Base-by-base conservation (phyloP, 2,797 vertebrate genomes). In the Brotogeris chrysoptera region DNA sequence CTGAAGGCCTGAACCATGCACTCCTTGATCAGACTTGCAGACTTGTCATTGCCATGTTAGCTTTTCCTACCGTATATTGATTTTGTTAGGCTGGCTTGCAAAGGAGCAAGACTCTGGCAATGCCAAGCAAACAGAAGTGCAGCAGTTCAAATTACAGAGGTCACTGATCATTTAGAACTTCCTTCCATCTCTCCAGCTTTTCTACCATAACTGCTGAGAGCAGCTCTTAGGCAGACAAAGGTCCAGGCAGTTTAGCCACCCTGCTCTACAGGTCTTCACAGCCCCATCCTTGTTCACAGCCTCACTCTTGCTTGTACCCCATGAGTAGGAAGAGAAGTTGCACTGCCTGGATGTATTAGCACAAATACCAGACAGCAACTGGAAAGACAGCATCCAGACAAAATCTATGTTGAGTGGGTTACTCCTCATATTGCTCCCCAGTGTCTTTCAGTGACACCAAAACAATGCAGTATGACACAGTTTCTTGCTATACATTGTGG, bases 191-290 rank as follows among this genome's bases (percentile, higher is more conserved):
- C 65, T 86, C 50, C 53, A 71, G 49, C 30, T 53, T 61, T 74
- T 36, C 64, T 61, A 36, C 23, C 2, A 5, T 1, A 43, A 47
- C n/a, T 4, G 11, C 69, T 74, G 82, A 60, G 70, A 90, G 69
- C 57, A 66, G 43, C 19, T 69, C 28, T 20, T 16, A 30, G 28
- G 25, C 21, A 74, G 34, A 69, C 11, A 46, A 30, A 69, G 27
- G 36, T 13, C 24, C 28, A n/a, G 52, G 32, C 0, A 0, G 18
- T 64, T 32, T 3, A 36, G 41, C 8, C 27, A 2, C 36, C 0
- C 0, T 23, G 41, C 43, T 69, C 46, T 59, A 25, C 32, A 79
- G 38, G 46, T 44, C 36, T 82, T 52, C 82, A 50, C 66, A 44
- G 6, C 14, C 63, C 57, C 57, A 39, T 10, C 39, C 72, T 27